These are phyloP conservation scores for Xerus rutilus DNA, from an alignment of 2,797 vertebrate genomes.

Conservation along the genomic window DNA sequence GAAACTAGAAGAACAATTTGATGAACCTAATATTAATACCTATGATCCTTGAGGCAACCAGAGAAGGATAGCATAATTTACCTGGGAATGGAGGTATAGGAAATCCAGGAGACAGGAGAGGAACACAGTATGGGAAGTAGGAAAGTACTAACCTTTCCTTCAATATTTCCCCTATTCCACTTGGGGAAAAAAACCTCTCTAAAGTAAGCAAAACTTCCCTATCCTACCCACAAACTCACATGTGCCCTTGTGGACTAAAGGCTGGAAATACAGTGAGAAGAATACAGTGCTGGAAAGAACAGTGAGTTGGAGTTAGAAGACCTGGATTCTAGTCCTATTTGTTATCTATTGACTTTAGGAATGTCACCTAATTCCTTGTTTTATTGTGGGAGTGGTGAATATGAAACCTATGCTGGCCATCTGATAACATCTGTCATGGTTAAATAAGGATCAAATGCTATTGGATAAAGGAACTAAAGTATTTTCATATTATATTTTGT, in stretches of 20 bases:
- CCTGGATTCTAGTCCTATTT: conserved; percentile 19
- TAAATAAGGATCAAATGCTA: background rate
- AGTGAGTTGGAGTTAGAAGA: background rate
- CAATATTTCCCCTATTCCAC: background rate
- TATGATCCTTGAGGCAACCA: background rate
- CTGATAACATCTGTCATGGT: background rate
- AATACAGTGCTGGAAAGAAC: background rate
- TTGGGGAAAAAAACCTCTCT: background rate
- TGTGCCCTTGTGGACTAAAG: background rate
- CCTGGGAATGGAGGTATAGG: background rate
- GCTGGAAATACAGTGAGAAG: background rate
- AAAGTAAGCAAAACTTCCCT: background rate
- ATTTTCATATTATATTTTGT: background rate
- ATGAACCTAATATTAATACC: background rate
- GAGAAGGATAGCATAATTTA: background rate
- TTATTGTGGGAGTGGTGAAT: background rate
- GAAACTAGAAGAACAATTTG: background rate
- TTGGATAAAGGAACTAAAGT: background rate
- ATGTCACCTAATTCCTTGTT: background rate
- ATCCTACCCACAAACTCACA: background rate
- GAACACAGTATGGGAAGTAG: background rate
- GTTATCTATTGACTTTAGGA: background rate
- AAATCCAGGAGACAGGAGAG: background rate
- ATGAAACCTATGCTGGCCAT: background rate
- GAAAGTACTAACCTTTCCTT: background rate